Conservation (phyloP, 2,797 vertebrate genomes). For the Spinus olivaceus region DNA sequence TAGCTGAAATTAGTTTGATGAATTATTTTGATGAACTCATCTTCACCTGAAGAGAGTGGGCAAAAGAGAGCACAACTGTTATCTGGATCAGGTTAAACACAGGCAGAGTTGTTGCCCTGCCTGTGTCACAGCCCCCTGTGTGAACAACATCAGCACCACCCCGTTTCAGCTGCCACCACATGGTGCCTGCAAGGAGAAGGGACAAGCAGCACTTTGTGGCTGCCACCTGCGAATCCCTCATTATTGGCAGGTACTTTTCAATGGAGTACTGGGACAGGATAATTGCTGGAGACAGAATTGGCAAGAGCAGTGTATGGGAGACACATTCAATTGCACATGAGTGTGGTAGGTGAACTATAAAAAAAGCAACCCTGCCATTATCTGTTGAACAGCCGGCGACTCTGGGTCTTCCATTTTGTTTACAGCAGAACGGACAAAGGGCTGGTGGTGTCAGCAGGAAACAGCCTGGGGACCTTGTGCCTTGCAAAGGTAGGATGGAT, state of each 20-base stretch:
- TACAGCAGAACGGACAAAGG: slow-evolving; percentile 52
- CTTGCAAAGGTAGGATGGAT: slow-evolving; percentile 30
- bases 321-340: slow-evolving; percentile 66
- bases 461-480: slow-evolving; percentile 27
- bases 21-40: not conserved
- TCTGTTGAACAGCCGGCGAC: slow-evolving; percentile 62
- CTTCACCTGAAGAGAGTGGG: not conserved
- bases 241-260: slow-evolving; percentile 73
- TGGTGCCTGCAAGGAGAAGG: slow-evolving; percentile 56
- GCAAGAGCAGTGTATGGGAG: slow-evolving; percentile 66
- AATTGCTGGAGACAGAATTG: slow-evolving; percentile 77
- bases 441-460: slow-evolving; percentile 32
- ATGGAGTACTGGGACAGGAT: slow-evolving; percentile 62
- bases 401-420: slow-evolving; percentile 68
- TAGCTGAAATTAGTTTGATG: not conserved
- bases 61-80: not conserved
- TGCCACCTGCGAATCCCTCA: slow-evolving; percentile 73
- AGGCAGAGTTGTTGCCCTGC: not conserved
- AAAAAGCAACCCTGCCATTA: slow-evolving; percentile 64
- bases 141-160: not conserved
- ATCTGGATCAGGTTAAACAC: slow-evolving; percentile 13
- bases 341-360: slow-evolving; percentile 74
- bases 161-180: slow-evolving; percentile 13
- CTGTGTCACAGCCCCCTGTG: slow-evolving; percentile 7
- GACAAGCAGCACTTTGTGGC: slow-evolving; percentile 17